Percentiles rank a stretch among this genome's conserved stretches.
Conservation (phyloP, 2,113 vertebrate species). For the Orientallactaga bullata region DNA sequence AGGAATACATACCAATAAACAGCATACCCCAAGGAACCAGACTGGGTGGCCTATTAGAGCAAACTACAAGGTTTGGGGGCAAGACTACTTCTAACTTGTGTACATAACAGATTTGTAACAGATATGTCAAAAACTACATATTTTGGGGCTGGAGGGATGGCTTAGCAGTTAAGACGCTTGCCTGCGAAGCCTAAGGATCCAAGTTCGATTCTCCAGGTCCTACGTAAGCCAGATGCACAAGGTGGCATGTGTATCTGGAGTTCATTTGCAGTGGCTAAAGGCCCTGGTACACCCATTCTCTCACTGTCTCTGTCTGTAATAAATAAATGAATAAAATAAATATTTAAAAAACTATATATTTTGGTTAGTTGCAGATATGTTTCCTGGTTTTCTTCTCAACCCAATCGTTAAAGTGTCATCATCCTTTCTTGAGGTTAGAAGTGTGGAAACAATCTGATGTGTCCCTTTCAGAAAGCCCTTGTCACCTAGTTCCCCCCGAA, state of each 20-base stretch:
- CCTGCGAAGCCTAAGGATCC: too few relatives aligned
- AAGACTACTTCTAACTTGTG: not conserved
- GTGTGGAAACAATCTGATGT: not conserved
- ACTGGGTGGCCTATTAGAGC: not conserved
- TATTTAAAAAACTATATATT: not conserved
- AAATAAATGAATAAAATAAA: too few relatives aligned
- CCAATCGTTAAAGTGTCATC: not conserved
- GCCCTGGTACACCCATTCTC: too few relatives aligned
- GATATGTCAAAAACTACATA: too few relatives aligned
- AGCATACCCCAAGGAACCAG: not conserved
- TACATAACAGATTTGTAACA: not conserved
- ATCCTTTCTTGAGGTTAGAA: slow-evolving; percentile 38
- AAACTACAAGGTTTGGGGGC: not conserved
- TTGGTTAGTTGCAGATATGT: not conserved
- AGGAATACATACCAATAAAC: too few relatives aligned
- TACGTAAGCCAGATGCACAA: too few relatives aligned
- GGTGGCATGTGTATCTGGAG: too few relatives aligned
- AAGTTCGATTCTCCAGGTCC: too few relatives aligned
- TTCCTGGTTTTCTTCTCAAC: not conserved
- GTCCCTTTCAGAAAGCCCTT: slow-evolving; percentile 1
- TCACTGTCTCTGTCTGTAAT: too few relatives aligned
- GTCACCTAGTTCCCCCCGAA: slow-evolving; percentile 9
- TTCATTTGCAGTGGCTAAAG: too few relatives aligned
- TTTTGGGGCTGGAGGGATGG: too few relatives aligned
- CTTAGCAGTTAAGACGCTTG: too few relatives aligned